phyloP scores from a whole-genome alignment of 2,888 invertebrate genomes.

The Coremacera marginata region DNA sequence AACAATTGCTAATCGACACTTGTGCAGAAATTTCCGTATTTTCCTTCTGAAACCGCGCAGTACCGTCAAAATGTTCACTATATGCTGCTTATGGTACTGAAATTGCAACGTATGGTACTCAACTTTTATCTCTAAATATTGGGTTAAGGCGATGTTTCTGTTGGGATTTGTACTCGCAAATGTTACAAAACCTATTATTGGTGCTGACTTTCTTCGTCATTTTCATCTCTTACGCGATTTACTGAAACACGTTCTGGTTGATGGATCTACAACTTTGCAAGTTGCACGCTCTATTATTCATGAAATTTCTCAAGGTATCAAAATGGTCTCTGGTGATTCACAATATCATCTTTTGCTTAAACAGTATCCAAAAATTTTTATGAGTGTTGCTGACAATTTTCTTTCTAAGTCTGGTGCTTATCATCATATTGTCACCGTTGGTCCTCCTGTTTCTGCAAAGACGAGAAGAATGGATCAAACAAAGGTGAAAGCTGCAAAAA shows the following conservation, averaged over 20 bases:
- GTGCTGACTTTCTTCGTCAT: constrained; percentile 3
- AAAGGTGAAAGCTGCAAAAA: constrained; percentile 41
- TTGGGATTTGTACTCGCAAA: too few species aligned
- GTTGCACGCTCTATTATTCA: neutral
- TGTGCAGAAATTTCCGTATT: neutral
- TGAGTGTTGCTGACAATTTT: neutral
- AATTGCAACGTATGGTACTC: neutral
- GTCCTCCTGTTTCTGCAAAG: constrained; percentile 28
- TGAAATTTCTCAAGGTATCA: neutral
- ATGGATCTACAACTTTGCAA: neutral
- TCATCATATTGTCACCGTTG: constrained; percentile 41
- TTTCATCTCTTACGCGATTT: constrained; percentile 11
- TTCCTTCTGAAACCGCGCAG: too few species aligned
- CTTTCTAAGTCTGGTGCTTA: neutral
- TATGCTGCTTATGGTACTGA: neutral
- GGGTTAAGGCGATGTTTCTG: too few species aligned
- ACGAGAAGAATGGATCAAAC: constrained; percentile 25
- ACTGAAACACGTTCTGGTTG: neutral
- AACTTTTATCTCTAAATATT: too few species aligned
- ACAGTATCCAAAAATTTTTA: neutral
- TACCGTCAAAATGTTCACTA: neutral
- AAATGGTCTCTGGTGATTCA: constrained; percentile 3
- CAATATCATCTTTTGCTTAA: neutral
- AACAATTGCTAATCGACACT: neutral
- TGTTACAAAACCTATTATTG: constrained; percentile 1